Evolutionary conservation across 2,797 vertebrate species (phyloP), one percentile per base, ranked within the genome.

Genomic region (Iguana delicatissima): DNA sequence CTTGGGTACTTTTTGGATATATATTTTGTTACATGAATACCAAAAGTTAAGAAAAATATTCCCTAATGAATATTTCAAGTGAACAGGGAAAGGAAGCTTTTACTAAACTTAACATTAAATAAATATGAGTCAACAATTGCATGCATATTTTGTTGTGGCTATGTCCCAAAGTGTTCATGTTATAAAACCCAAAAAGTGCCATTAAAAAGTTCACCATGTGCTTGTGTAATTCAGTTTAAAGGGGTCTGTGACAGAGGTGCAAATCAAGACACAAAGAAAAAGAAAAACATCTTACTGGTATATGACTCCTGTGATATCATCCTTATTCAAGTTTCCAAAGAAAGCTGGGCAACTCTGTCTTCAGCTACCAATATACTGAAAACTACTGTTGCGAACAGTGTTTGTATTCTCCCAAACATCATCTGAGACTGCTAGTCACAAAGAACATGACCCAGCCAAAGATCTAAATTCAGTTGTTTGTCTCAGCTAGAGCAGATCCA

Each of bases 51-150:
- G 32, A 46, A 18, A 82, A 0, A 22, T 79, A 35, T 89, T 91
- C 87, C 12, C 50, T 92, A 82, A 91, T 91, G 76, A 94, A 93
- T 95, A 91, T 95, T 95, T 96, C 77, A 95, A 13, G 1, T 35
- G 46, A 77, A 32, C 29, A 46, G 1, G 52, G 14, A 24, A 91
- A 91, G 84, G 86, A 6, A 14, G 13, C 1, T 18, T 92, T 86
- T 93, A 89, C 80, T 89, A 93, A 94, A 89, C n/a, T 20, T 2
- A 64, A 13, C 4, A 94, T 91, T 81, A 93, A 94, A 94, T 85
- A 84, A 85, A 82, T 90, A 90, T 73, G 59, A 93, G n/a, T 29
- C 0, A 93, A 74, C 86, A 86, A 4, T 82, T 89, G 29, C 10
- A 38, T 46, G 35, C 29, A 9, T 92, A 24, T 85, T 95, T 92